Conservation (phyloP, 2,888 invertebrate genomes). For the Acanthosepion esculentum region DNA sequence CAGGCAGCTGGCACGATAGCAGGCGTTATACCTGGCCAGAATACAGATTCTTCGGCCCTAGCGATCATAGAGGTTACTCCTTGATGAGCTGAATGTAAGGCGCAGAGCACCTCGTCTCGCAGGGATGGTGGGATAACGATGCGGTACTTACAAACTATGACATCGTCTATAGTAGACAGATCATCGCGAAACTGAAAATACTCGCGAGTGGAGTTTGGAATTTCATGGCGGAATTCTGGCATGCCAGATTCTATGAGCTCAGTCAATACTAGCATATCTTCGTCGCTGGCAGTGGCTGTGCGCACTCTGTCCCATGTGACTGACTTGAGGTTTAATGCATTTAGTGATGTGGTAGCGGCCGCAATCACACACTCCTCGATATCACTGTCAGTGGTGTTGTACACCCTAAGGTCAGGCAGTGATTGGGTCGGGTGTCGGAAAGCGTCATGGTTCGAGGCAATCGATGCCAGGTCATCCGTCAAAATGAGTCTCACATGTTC, state of each 20-base stretch:
- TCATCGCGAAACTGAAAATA: constrained; percentile 51
- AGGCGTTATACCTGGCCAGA: too few relatives aligned
- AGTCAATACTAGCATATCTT: constrained; percentile 50
- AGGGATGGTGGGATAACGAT: constrained; percentile 23
- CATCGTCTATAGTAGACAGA: constrained; percentile 51
- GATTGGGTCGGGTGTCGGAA: not conserved
- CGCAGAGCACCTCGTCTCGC: too few relatives aligned
- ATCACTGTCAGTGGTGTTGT: not conserved
- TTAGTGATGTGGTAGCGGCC: constrained; percentile 44
- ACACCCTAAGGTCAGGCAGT: constrained; percentile 19
- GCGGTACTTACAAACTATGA: constrained; percentile 53
- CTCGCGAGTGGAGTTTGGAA: constrained; percentile 44
- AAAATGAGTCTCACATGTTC: constrained; percentile 48
- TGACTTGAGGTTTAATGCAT: constrained; percentile 44
- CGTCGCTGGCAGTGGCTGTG: constrained; percentile 54
- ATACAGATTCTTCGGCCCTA: too few relatives aligned
- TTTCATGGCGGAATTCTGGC: constrained; percentile 44
- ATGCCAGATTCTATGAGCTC: constrained; percentile 51
- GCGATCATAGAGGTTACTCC: too few relatives aligned
- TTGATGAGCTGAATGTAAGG: too few relatives aligned
- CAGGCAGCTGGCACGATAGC: too few relatives aligned
- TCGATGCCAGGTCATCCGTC: constrained; percentile 51
- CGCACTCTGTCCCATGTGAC: constrained; percentile 57
- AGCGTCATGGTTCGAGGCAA: not conserved
- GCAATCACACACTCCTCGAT: not conserved